Base-by-base conservation (phyloP, 1,140 invertebrate genomes). In the Drosophila carrolli region DNA sequence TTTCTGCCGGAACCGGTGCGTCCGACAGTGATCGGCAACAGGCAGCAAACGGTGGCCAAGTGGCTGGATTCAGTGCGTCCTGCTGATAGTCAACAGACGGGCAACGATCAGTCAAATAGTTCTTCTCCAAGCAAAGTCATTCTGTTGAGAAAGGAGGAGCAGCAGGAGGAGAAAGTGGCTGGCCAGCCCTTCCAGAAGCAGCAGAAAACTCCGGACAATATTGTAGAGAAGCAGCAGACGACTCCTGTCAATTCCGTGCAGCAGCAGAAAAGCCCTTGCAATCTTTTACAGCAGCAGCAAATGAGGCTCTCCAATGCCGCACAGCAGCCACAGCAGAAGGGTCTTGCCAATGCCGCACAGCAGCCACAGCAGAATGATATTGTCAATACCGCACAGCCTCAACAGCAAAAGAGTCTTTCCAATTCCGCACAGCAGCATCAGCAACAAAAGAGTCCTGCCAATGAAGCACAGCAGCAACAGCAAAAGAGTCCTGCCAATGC, bases 31-130 rank as follows among this genome's bases (percentile, higher is more conserved):
- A 8, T 0, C 4, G 6, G 2, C 13, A 23, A 37, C 13, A 81
- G 74, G 7, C 46, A 58, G 11, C 27, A 54, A 9, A 19, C 40
- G 2, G 46, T 81, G 3, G 40, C 35, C 5, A 46, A 41, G 27
- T 82, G 79, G 74, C 50, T 74, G 16, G 56, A 37, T 13, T 55
- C 53, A 5, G 60, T 75, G 1, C 46, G 4, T 9, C 16, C 14
- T 11, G 5, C 7, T 5, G 37, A n/a, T 5, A 29, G 6, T 9
- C 48, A 19, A 13, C 43, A 54, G 9, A 14, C 23, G 11, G 10
- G 1, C 35, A 35, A 35, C 27, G 27, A 50, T 5, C 47, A 29
- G 5, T 5, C 23, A 10, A 38, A 6, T 1, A 5, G 14, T 3
- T n/a, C 1, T 8, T 11, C 54, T 10, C 5, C 4, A 11, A 37